These are phyloP conservation scores for Rachycentron canadum DNA, from an alignment of 2,797 vertebrate genomes.

Conservation along the genomic window DNA sequence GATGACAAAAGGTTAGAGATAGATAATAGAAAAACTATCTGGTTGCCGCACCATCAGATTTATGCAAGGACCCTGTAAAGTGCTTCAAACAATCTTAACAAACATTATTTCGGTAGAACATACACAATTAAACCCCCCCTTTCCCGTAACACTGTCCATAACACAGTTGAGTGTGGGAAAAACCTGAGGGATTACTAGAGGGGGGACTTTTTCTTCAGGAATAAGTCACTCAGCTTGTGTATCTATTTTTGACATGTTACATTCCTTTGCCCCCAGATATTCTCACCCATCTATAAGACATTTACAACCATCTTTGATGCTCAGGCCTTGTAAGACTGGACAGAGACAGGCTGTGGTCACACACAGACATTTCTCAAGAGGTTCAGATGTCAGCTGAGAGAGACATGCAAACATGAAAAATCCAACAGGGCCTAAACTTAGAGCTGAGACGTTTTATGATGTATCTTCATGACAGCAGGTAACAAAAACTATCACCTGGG, in stretches of 20 bases:
- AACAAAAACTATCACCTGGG: conserved; percentile 81
- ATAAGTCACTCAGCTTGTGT: conserved; percentile 71
- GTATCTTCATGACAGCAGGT: conserved; percentile 78
- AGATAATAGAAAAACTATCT: conserved; percentile 5
- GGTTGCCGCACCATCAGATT: conserved; percentile 1
- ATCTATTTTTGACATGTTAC: conserved; percentile 89
- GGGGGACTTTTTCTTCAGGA: conserved; percentile 66
- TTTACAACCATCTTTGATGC: conserved; percentile 89
- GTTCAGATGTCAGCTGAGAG: conserved; percentile 85
- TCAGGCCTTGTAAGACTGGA: conserved; percentile 77
- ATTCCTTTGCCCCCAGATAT: conserved; percentile 87
- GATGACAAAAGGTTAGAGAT: background rate
- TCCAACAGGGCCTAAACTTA: conserved; percentile 80
- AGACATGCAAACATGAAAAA: conserved; percentile 87
- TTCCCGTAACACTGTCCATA: conserved; percentile 54
- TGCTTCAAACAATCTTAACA: conserved; percentile 56
- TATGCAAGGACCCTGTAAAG: conserved; percentile 47
- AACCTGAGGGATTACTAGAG: conserved; percentile 53
- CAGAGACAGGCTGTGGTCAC: conserved; percentile 77
- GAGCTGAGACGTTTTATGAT: conserved; percentile 74
- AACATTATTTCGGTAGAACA: conserved; percentile 55
- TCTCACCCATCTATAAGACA: conserved; percentile 89
- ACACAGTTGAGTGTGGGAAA: conserved; percentile 68
- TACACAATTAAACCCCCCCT: conserved; percentile 66
- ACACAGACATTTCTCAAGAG: conserved; percentile 87